A percentile compares a stretch with the other conserved stretches of the same genome.
These are phyloP conservation scores for Muraenolepis orangiensis DNA, from an alignment of 2,797 vertebrate genomes.

Conservation along the genomic window DNA sequence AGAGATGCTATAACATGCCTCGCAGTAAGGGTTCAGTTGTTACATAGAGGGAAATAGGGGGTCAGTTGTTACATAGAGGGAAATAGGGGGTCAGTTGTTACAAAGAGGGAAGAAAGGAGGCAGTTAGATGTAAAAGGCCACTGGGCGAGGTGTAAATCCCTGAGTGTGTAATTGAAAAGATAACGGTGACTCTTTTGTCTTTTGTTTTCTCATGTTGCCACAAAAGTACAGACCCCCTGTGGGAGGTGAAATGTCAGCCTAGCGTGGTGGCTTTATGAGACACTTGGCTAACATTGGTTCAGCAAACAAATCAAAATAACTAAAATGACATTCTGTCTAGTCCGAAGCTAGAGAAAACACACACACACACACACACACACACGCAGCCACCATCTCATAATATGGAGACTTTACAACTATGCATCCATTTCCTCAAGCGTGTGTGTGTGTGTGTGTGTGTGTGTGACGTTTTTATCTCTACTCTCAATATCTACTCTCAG, in stretches of 20 bases:
- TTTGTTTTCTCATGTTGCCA: conserved; percentile 31
- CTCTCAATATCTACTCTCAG: conserved; percentile 41
- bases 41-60: not conserved
- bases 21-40: not conserved
- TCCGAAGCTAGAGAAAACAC: conserved; percentile 11
- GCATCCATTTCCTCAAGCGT: not conserved
- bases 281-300: conserved; percentile 2
- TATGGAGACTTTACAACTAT: not conserved
- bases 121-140: not conserved
- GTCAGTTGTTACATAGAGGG: not conserved
- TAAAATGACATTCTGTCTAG: conserved; percentile 7
- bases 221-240: conserved; percentile 35
- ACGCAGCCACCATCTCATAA: not conserved
- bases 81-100: not conserved
- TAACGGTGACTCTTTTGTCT: conserved; percentile 36
- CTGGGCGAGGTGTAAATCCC: conserved; percentile 44
- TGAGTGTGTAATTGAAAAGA: conserved; percentile 49
- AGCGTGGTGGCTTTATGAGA: conserved; percentile 14
- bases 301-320: conserved; percentile 4
- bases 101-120: not conserved
- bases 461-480: conserved; percentile 32
- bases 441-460: not conserved
- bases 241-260: conserved; percentile 58
- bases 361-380: not conserved
- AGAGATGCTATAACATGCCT: conserved; percentile 1